A percentile compares a stretch with the other conserved stretches of the same genome.
These are phyloP conservation scores for Xenus cinereus DNA, from an alignment of 2,113 vertebrate genomes.

Conservation along the genomic window DNA sequence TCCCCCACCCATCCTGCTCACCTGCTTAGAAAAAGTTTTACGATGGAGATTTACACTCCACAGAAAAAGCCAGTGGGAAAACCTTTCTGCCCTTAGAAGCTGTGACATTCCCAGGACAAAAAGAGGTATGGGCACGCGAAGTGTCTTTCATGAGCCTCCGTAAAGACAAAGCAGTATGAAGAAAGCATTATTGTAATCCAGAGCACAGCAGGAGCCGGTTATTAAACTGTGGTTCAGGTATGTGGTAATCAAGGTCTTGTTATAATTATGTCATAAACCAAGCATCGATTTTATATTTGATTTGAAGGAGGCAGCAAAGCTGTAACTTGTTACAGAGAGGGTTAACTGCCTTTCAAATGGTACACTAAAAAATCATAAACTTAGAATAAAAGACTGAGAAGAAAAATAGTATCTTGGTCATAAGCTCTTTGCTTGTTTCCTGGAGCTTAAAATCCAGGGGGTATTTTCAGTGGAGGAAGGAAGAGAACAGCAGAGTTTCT, in stretches of 20 bases:
- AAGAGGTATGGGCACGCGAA: neutral
- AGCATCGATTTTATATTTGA: neutral
- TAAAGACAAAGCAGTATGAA: neutral
- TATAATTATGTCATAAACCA: neutral
- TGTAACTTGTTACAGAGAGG: neutral
- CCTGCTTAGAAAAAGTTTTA: neutral
- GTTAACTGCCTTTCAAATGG: neutral
- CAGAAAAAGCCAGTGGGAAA: neutral
- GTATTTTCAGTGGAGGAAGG: neutral
- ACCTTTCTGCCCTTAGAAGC: neutral
- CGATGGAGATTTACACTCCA: neutral
- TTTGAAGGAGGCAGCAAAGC: neutral
- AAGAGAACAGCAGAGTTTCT: neutral
- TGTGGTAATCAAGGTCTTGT: neutral
- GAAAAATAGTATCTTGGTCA: neutral
- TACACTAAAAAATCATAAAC: neutral
- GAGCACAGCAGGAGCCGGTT: neutral
- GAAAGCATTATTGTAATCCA: neutral
- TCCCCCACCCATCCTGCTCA: neutral
- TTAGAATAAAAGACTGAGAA: neutral
- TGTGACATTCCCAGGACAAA: neutral
- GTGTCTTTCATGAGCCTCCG: neutral
- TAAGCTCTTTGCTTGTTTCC: neutral
- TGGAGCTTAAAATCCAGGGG: neutral
- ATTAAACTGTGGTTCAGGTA: neutral